Percentiles rank a stretch among this genome's conserved stretches.
Conservation (phyloP, 2,113 vertebrate genomes). For the Myrmophylax atrothorax region DNA sequence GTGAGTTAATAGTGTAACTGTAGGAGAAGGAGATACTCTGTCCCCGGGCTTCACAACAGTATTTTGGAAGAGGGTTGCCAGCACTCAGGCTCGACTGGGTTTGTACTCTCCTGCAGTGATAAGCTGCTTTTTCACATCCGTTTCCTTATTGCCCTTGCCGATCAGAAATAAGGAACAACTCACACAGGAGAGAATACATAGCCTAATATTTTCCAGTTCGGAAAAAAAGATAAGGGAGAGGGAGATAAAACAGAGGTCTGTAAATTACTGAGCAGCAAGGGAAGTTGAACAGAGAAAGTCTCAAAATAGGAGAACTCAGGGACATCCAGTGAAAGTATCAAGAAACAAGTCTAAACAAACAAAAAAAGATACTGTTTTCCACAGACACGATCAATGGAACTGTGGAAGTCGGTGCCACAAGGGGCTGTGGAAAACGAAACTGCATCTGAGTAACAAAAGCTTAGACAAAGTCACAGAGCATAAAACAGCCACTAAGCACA, state of each 20-base stretch:
- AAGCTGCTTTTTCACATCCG: background rate
- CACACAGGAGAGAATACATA: background rate
- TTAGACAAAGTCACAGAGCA: background rate
- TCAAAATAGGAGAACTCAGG: background rate
- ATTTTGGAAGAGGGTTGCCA: background rate
- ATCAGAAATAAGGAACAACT: conserved; percentile 3
- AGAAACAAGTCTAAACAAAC: background rate
- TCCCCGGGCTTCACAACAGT: background rate
- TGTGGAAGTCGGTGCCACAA: background rate
- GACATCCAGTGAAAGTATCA: background rate
- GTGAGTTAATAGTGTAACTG: background rate
- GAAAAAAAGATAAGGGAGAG: conserved; percentile 13
- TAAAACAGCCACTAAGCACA: background rate
- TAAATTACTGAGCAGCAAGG: background rate
- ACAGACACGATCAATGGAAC: background rate
- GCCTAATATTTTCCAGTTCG: conserved; percentile 4
- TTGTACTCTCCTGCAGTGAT: background rate
- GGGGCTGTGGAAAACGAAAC: background rate
- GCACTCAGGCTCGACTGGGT: background rate
- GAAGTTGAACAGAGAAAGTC: background rate
- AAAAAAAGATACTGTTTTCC: background rate
- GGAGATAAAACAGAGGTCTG: background rate
- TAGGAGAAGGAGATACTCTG: background rate
- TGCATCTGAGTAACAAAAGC: background rate
- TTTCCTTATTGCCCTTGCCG: background rate